Evolutionary conservation across 2,888 invertebrate species (phyloP).

Genomic region (Drosophila formosana): DNA sequence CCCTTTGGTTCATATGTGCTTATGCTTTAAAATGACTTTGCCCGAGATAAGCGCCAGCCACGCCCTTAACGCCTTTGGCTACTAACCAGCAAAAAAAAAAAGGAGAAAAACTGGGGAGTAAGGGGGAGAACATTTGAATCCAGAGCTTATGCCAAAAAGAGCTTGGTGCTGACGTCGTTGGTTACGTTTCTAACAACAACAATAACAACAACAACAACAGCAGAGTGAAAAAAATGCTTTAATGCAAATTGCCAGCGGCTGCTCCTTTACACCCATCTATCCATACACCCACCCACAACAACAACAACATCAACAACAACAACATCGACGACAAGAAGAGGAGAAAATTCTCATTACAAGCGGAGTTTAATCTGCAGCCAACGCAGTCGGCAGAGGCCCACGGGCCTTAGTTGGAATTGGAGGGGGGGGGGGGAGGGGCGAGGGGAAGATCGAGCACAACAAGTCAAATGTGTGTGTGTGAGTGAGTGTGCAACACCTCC

Average conservation of each 20-base stretch:
- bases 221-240: slow-evolving; percentile 56
- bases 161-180: slow-evolving; percentile 46
- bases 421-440: background rate
- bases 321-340: slow-evolving; percentile 35
- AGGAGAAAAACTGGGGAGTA: background rate
- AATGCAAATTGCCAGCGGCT: slow-evolving; percentile 72
- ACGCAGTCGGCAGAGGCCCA: slow-evolving; percentile 48
- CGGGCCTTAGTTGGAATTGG: slow-evolving; percentile 20
- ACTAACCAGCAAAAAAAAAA: background rate
- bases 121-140: slow-evolving; percentile 14
- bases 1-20: slow-evolving; percentile 5
- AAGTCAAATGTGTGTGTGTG: slow-evolving; percentile 40
- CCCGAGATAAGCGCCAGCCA: slow-evolving; percentile 35
- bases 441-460: slow-evolving; percentile 6
- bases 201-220: slow-evolving; percentile 31
- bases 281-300: slow-evolving; percentile 31
- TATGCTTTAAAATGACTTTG: slow-evolving; percentile 38
- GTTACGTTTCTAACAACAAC: slow-evolving; percentile 43
- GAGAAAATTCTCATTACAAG: slow-evolving; percentile 76
- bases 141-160: slow-evolving; percentile 30
- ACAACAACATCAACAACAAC: slow-evolving; percentile 33
- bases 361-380: slow-evolving; percentile 73
- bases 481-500: slow-evolving; percentile 11
- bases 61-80: slow-evolving; percentile 38
- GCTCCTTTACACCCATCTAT: background rate